phyloP scores from a whole-genome alignment of 2,113 vertebrate species.

The Boleophthalmus pectinirostris region DNA sequence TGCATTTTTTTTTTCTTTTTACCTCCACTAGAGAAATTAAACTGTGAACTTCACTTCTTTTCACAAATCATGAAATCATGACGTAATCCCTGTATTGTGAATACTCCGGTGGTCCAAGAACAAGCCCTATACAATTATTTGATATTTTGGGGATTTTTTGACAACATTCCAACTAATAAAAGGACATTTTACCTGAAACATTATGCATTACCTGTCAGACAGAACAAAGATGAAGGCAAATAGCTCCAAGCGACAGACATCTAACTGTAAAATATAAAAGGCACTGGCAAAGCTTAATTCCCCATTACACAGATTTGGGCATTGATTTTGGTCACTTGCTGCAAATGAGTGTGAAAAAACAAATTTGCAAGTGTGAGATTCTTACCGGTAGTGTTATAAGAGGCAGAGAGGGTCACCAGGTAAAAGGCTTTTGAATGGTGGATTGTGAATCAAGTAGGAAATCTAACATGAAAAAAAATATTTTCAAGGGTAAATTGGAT shows the following conservation, averaged over 20 bases:
- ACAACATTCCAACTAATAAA: background rate
- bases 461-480: background rate
- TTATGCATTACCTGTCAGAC: conserved; percentile 15
- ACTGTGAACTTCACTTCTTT: no score
- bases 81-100: background rate
- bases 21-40: background rate
- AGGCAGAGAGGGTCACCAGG: background rate
- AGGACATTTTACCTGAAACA: background rate
- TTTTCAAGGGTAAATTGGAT: background rate
- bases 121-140: background rate
- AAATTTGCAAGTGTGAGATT: conserved; percentile 10
- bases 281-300: background rate
- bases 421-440: background rate
- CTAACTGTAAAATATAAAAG: conserved; percentile 21
- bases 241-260: conserved; percentile 28
- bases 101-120: background rate
- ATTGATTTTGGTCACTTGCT: conserved; percentile 8
- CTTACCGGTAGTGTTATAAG: background rate
- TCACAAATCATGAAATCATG: no score
- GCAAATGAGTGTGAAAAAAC: conserved; percentile 29
- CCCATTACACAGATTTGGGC: background rate
- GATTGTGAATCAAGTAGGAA: background rate
- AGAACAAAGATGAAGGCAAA: conserved; percentile 14
- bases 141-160: background rate
- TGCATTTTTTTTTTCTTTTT: background rate